Percentiles rank a stretch among this genome's conserved stretches.
Evolutionary conservation across 1,140 invertebrate genomes (phyloP).

Genomic region (Drosophila elegans): DNA sequence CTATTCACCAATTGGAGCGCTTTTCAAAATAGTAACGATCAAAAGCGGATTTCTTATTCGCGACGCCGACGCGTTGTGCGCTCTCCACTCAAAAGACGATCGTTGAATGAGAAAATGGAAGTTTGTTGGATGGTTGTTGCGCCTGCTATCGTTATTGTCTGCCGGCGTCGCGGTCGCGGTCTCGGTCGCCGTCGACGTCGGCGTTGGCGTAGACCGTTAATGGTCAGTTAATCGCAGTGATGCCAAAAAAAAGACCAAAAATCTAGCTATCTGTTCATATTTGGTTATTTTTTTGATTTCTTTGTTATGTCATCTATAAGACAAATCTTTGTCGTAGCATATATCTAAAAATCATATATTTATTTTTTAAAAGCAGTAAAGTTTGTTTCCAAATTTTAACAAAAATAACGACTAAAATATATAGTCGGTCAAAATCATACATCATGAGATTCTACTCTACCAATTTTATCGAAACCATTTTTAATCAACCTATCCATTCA

Average conservation of each 20-base stretch:
- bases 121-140: slow-evolving; percentile 56
- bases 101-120: slow-evolving; percentile 62
- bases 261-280: background rate
- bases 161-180: background rate
- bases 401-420: too few relatives aligned
- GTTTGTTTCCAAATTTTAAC: too few relatives aligned
- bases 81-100: slow-evolving; percentile 63
- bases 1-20: slow-evolving; percentile 21
- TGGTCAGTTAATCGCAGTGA: slow-evolving; percentile 62
- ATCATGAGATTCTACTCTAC: too few relatives aligned
- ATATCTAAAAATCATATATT: too few relatives aligned
- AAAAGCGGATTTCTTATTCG: slow-evolving; percentile 38
- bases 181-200: slow-evolving; percentile 12
- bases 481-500: too few relatives aligned
- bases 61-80: slow-evolving; percentile 18
- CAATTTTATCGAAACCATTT: too few relatives aligned
- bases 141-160: slow-evolving; percentile 33
- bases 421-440: too few relatives aligned
- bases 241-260: slow-evolving; percentile 11
- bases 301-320: too few relatives aligned
- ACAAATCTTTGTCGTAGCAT: too few relatives aligned
- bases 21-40: slow-evolving; percentile 22
- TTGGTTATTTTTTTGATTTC: background rate
- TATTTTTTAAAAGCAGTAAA: too few relatives aligned
- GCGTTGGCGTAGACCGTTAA: slow-evolving; percentile 38